Evolutionary conservation across 2,797 vertebrate species (phyloP).

Genomic region (Botia almorhae): DNA sequence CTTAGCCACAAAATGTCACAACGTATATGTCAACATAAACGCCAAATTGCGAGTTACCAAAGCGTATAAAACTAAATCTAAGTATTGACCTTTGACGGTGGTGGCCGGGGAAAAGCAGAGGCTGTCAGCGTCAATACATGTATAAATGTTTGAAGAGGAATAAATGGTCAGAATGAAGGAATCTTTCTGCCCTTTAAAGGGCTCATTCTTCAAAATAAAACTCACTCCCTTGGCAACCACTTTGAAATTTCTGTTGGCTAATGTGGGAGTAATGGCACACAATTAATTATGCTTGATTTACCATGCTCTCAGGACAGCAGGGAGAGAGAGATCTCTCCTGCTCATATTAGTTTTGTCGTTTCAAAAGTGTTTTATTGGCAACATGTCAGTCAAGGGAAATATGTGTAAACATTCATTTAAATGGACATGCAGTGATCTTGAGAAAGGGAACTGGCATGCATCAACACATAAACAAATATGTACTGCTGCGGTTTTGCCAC

Average conservation of each 20-base stretch:
- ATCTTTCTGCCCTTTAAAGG: background rate
- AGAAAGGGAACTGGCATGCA: background rate
- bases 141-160: background rate
- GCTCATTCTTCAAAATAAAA: conserved; percentile 57
- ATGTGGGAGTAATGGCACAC: conserved; percentile 53
- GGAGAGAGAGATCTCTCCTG: background rate
- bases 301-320: background rate
- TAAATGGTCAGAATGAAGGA: conserved; percentile 1
- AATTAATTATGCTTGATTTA: conserved; percentile 55
- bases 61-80: conserved; percentile 11
- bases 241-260: conserved; percentile 42
- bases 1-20: conserved; percentile 9
- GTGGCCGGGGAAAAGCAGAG: conserved; percentile 1
- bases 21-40: background rate
- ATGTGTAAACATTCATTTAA: conserved; percentile 21
- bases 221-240: conserved; percentile 36
- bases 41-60: background rate
- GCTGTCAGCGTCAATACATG: background rate
- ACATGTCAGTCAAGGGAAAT: conserved; percentile 33
- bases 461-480: background rate
- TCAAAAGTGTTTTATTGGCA: conserved; percentile 24
- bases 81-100: conserved; percentile 13
- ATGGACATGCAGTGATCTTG: conserved; percentile 4
- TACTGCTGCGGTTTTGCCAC: too few relatives aligned
- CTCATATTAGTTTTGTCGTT: conserved; percentile 32